phyloP scores from a whole-genome alignment of 2,888 invertebrate species.

The Melanophora roralis region DNA sequence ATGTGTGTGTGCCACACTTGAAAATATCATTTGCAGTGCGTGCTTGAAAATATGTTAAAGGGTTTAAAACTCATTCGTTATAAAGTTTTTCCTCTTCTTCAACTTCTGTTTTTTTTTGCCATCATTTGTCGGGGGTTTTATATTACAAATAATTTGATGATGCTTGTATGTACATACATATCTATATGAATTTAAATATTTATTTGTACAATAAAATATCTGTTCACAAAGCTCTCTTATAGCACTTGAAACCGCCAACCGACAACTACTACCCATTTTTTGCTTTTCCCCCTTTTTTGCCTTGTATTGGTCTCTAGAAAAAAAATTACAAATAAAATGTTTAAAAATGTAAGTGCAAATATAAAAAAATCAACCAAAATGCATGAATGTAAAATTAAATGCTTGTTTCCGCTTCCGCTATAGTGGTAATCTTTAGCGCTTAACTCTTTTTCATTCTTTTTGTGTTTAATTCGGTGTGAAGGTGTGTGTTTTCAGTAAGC shows the following conservation, averaged over 20 bases:
- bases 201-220: neutral
- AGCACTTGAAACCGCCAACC: neutral
- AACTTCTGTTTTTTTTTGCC: neutral
- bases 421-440: constrained; percentile 18
- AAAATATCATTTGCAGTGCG: constrained; percentile 64
- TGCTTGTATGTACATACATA: neutral
- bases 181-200: neutral
- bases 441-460: neutral
- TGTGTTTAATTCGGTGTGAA: neutral
- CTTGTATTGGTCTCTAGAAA: neutral
- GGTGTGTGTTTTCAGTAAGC: neutral
- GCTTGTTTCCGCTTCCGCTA: constrained; percentile 59
- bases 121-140: constrained; percentile 12
- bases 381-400: constrained; percentile 54
- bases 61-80: constrained; percentile 57
- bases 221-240: neutral
- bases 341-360: neutral
- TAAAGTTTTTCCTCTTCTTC: constrained; percentile 3
- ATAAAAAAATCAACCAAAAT: constrained; percentile 26
- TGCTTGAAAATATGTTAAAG: constrained; percentile 63
- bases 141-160: constrained; percentile 37
- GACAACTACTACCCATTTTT: neutral
- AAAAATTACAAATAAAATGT: neutral
- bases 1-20: constrained; percentile 48
- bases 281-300: neutral